These are phyloP conservation scores for Sander vitreus DNA, from an alignment of 2,113 vertebrate genomes.

Conservation along the genomic window DNA sequence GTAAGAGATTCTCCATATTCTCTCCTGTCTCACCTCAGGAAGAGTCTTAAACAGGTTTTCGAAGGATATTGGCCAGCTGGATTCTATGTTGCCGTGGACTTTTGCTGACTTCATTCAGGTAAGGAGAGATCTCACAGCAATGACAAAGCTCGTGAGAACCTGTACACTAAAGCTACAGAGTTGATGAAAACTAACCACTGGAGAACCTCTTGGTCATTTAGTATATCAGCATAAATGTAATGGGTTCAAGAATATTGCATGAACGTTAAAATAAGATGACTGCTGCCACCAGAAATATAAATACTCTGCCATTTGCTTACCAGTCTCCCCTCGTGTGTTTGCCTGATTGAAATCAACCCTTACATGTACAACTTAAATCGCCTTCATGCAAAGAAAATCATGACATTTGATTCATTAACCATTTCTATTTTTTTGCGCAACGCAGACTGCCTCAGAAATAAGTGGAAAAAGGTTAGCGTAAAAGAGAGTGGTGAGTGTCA, in stretches of 20 bases:
- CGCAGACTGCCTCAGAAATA: no score
- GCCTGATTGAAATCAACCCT: no score
- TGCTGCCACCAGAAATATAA: neutral
- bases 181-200: no score
- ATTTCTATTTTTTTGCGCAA: no score
- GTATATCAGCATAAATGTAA: neutral
- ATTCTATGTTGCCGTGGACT: constrained; percentile 78
- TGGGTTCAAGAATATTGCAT: neutral
- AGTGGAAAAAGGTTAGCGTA: no score
- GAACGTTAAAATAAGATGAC: neutral
- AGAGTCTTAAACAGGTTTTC: constrained; percentile 85
- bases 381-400: no score
- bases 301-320: neutral
- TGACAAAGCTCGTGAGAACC: neutral
- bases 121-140: neutral
- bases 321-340: no score
- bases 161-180: no score
- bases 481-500: no score
- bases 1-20: neutral
- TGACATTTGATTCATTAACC: no score
- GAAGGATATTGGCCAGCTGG: constrained; percentile 85
- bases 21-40: constrained; percentile 64
- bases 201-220: neutral
- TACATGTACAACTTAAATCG: no score
- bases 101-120: constrained; percentile 84